Conservation (phyloP, 2,888 invertebrate species). For the Caenorhabditis parvicauda region DNA sequence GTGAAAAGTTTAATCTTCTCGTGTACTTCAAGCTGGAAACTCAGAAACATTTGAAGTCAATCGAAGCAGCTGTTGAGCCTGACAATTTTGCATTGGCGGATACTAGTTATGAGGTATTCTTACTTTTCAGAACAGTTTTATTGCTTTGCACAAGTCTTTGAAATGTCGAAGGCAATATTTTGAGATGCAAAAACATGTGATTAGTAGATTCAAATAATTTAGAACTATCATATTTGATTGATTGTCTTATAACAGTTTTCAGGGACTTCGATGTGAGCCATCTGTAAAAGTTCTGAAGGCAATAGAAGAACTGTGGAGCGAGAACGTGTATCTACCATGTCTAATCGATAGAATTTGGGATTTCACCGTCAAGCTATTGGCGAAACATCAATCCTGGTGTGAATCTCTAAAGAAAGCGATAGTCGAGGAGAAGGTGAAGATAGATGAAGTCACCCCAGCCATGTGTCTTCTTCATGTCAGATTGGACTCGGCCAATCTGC, state of each 20-base stretch:
- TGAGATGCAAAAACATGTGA: too few relatives aligned
- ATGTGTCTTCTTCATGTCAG: slow-evolving; percentile 9
- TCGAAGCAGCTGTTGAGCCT: slow-evolving; percentile 15
- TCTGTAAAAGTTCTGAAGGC: slow-evolving; percentile 21
- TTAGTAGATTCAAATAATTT: background rate
- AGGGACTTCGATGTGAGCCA: slow-evolving; percentile 7
- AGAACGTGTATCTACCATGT: slow-evolving; percentile 77
- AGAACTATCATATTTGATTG: background rate
- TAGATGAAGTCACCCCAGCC: background rate
- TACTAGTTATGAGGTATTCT: background rate
- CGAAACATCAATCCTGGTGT: slow-evolving; percentile 70
- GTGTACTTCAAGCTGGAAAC: slow-evolving; percentile 54
- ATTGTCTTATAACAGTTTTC: background rate
- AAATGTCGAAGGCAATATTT: too few relatives aligned
- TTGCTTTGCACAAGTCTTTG: too few relatives aligned
- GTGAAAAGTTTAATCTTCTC: slow-evolving; percentile 50
- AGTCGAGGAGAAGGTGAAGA: slow-evolving; percentile 1
- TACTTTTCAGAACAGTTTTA: too few relatives aligned
- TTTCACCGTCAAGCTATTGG: slow-evolving; percentile 78
- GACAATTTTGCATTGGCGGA: slow-evolving; percentile 9
- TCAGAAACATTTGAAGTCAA: slow-evolving; percentile 20
- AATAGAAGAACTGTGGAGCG: slow-evolving; percentile 69
- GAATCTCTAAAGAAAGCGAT: slow-evolving; percentile 19
- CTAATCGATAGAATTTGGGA: slow-evolving; percentile 79
- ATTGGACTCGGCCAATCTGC: slow-evolving; percentile 14